Percentiles rank a stretch among this genome's conserved stretches.
These are phyloP conservation scores for Liopterus haemorrhoidalis DNA, from an alignment of 2,888 invertebrate species.

Conservation along the genomic window DNA sequence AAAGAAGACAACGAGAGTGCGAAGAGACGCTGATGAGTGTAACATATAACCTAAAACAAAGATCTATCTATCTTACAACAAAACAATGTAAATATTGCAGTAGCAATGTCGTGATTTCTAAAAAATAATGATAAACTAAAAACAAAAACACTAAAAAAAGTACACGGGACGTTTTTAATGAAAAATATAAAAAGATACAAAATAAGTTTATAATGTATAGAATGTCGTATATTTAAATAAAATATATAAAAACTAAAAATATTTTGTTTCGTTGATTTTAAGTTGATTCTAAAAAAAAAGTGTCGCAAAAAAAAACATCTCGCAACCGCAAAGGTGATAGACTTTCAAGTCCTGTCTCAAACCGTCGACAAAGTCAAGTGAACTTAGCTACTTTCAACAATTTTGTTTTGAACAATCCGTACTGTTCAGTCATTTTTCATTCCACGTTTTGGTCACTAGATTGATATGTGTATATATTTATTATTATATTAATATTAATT, in stretches of 20 bases:
- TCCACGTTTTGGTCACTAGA: slow-evolving; percentile 37
- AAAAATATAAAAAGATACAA: slow-evolving; percentile 42
- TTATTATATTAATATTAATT: slow-evolving; percentile 45
- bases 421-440: slow-evolving; percentile 36
- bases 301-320: slow-evolving; percentile 3
- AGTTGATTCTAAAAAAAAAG: slow-evolving; percentile 7
- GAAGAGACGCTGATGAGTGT: slow-evolving; percentile 15
- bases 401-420: slow-evolving; percentile 35
- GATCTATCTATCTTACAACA: slow-evolving; percentile 16
- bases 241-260: slow-evolving; percentile 17
- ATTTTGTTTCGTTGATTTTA: slow-evolving; percentile 13
- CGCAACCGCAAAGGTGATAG: neutral
- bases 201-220: slow-evolving; percentile 43
- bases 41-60: slow-evolving; percentile 20
- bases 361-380: too few relatives aligned
- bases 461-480: slow-evolving; percentile 44
- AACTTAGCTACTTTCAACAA: too few relatives aligned
- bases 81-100: slow-evolving; percentile 35
- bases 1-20: slow-evolving; percentile 3
- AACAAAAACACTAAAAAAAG: slow-evolving; percentile 32
- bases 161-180: slow-evolving; percentile 43
- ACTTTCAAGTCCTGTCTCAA: too few relatives aligned
- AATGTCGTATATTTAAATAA: slow-evolving; percentile 40
- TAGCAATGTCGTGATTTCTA: slow-evolving; percentile 37
- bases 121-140: slow-evolving; percentile 29